These are phyloP conservation scores for Columba livia DNA, from an alignment of 2,113 vertebrate species.

Conservation along the genomic window DNA sequence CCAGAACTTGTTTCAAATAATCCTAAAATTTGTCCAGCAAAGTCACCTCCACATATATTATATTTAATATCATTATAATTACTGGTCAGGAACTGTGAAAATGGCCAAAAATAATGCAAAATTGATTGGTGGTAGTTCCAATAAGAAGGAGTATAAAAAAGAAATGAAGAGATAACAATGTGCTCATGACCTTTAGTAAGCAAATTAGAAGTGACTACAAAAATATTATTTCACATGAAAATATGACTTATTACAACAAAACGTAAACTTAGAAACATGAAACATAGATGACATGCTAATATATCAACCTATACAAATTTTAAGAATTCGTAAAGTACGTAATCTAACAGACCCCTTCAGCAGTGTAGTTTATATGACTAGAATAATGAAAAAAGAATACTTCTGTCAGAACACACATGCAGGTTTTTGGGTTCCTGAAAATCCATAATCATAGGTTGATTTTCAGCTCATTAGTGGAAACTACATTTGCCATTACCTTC, in stretches of 20 bases:
- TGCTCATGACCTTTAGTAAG: background rate
- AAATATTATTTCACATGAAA: background rate
- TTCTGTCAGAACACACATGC: background rate
- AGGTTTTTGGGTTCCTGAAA: background rate
- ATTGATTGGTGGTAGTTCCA: background rate
- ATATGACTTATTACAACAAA: background rate
- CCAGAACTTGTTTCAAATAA: background rate
- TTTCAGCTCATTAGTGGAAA: background rate
- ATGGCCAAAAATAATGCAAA: background rate
- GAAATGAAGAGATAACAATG: background rate
- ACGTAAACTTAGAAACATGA: background rate
- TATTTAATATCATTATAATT: background rate
- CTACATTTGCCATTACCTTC: background rate
- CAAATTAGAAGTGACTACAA: background rate
- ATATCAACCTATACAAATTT: background rate
- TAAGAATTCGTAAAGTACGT: background rate
- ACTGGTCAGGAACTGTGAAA: background rate
- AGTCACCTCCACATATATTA: background rate
- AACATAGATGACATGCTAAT: background rate
- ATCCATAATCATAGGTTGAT: background rate
- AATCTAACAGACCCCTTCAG: background rate
- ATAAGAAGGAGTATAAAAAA: background rate
- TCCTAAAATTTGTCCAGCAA: background rate
- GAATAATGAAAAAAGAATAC: background rate
- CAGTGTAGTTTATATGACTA: background rate